Evolutionary conservation across 2,113 vertebrate genomes (phyloP).

Genomic region (Megaleporinus macrocephalus): DNA sequence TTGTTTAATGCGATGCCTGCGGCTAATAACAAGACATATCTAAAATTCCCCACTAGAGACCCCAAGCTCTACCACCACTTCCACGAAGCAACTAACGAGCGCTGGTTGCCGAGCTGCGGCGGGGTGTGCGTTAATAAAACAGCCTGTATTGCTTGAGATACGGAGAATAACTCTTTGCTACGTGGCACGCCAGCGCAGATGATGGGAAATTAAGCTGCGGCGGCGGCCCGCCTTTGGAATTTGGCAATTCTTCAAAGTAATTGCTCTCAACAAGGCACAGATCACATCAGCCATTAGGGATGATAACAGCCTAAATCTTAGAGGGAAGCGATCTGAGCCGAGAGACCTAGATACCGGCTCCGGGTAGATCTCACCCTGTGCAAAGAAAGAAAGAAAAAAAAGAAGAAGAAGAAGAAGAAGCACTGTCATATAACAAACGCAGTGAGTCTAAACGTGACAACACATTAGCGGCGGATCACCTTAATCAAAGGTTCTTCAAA

Average conservation of each 20-base stretch:
- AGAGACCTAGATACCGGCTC: neutral
- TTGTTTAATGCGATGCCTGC: too few relatives aligned
- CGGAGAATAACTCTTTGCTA: neutral
- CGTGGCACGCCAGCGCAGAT: neutral
- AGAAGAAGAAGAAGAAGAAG: neutral
- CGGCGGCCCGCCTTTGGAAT: neutral
- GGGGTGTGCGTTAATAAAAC: neutral
- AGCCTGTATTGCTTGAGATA: neutral
- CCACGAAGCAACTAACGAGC: too few relatives aligned
- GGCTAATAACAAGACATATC: too few relatives aligned
- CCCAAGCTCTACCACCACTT: too few relatives aligned
- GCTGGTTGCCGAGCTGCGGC: too few relatives aligned
- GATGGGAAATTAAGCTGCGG: constrained; percentile 16
- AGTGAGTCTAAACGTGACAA: neutral
- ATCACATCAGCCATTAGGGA: constrained; percentile 10
- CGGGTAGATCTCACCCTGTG: neutral
- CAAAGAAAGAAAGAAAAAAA: neutral
- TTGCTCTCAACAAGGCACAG: constrained; percentile 8
- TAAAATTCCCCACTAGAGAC: too few relatives aligned
- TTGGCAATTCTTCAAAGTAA: constrained; percentile 4
- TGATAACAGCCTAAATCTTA: constrained; percentile 12
- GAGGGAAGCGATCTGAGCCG: constrained; percentile 14
- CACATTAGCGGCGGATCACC: constrained; percentile 8
- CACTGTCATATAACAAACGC: neutral
- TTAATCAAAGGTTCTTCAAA: constrained; percentile 20